Percentiles rank a stretch among this genome's conserved stretches.
Evolutionary conservation across 2,888 invertebrate genomes (phyloP).

Genomic region (Leptodirus hochenwartii): DNA sequence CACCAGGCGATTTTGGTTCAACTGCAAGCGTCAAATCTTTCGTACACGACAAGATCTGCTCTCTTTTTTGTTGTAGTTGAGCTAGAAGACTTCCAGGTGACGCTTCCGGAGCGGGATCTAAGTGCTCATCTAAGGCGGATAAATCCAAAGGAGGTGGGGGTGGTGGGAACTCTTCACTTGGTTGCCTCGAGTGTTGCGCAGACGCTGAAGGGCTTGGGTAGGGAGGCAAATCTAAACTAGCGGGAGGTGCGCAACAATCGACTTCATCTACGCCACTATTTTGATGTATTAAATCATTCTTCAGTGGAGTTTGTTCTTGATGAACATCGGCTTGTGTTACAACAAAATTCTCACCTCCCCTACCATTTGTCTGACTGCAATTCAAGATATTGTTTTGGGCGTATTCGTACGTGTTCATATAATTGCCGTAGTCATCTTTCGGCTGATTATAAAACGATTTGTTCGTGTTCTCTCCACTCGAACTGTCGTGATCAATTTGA

Average conservation of each 20-base stretch:
- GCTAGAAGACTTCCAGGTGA: slow-evolving; percentile 31
- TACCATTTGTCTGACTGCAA: slow-evolving; percentile 6
- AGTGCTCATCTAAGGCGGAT: slow-evolving; percentile 38
- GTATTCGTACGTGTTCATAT: too few relatives aligned
- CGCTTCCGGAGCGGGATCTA: slow-evolving; percentile 18
- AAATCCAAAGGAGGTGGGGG: slow-evolving; percentile 66
- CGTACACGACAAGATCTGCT: slow-evolving; percentile 35
- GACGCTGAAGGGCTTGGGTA: slow-evolving; percentile 66
- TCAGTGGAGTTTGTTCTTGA: slow-evolving; percentile 56
- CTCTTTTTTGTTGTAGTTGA: slow-evolving; percentile 46
- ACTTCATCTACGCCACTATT: slow-evolving; percentile 42
- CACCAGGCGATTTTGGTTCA: slow-evolving; percentile 25
- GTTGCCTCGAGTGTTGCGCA: slow-evolving; percentile 63
- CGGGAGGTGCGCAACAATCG: slow-evolving; percentile 38
- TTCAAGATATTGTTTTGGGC: too few relatives aligned
- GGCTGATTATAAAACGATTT: slow-evolving; percentile 6
- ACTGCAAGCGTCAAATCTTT: slow-evolving; percentile 23
- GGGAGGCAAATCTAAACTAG: slow-evolving; percentile 47
- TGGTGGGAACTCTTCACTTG: slow-evolving; percentile 79
- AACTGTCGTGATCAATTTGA: slow-evolving; percentile 19
- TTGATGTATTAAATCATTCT: slow-evolving; percentile 27
- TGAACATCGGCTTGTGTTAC: slow-evolving; percentile 75
- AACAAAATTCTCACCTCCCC: slow-evolving; percentile 30
- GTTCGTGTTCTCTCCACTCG: slow-evolving; percentile 6
- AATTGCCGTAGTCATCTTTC: slow-evolving; percentile 7